Base-by-base conservation (phyloP, 2,113 vertebrate genomes). In the Crypturellus undulatus region DNA sequence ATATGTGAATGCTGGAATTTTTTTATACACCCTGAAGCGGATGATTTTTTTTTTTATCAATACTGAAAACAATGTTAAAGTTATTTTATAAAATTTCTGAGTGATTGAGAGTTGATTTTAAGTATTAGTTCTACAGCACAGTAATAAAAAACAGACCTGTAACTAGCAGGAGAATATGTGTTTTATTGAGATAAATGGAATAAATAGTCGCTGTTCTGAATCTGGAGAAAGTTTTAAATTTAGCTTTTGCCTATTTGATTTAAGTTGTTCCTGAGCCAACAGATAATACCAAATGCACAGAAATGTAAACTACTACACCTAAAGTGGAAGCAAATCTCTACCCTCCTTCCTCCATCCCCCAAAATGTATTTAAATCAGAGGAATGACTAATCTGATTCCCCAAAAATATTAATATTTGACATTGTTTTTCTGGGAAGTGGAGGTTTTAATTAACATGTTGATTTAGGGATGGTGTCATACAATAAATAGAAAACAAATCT, bases 281-380 rank as follows among this genome's bases (percentile, higher is more conserved):
- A 81, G 22, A 16, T 71, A 85, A 70, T 22, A 40, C 4, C 36
- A 12, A 62, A 7, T 42, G 30, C 4, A 9, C 6, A 64, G 20
- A 51, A 82, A 64, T 11, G 12, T 62, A 26, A 77, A 43, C 14
- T 62, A 30, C 5, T 10, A 34, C 8, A 16, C 4, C 4, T 7
- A 34, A 10, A 32, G 34, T 43, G 47, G 24, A 63, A 82, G 21
- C 9, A 5, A 84, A 3, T 9, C 10, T 77, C 17, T 9, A 49
- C 28, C 0, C 18, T 70, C n/a, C 1, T 18, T 38, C 26, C 19
- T 22, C 49, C 21, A 49, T 49, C 0, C 4, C 2, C 4, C 0
- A 4, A 8, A 12, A 8, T 43, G 15, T 56, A 84, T 78, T 90
- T 64, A 77, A 73, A 45, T 2, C 49, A 4, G 30, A 80, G 19